A percentile compares a stretch with the other conserved stretches of the same genome.
Conservation (phyloP, 1,140 invertebrate species). For the Drosophila rufa region DNA sequence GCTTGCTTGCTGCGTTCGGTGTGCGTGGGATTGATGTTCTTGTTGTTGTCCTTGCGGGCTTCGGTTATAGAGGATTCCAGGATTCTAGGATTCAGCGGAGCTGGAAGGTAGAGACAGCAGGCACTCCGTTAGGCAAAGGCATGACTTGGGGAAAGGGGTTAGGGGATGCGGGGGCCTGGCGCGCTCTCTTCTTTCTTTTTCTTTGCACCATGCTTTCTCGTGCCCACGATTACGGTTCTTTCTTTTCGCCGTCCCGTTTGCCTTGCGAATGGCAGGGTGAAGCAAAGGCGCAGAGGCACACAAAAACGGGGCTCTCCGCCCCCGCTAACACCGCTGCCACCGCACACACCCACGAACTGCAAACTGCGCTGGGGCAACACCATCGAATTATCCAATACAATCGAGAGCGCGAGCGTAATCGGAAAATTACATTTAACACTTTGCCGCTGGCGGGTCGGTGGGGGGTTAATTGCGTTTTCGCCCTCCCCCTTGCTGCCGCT, state of each 20-base stretch:
- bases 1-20: constrained; percentile 1
- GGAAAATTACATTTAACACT: constrained; percentile 51
- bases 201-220: constrained; percentile 32
- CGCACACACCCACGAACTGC: constrained; percentile 32
- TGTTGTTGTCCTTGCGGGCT: constrained; percentile 27
- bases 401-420: constrained; percentile 49
- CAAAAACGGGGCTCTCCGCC: constrained; percentile 42
- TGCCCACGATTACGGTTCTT: constrained; percentile 75
- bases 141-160: too few relatives aligned
- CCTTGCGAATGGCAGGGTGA: constrained; percentile 48
- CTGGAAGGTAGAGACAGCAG: constrained; percentile 18
- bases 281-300: constrained; percentile 48
- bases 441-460: not conserved
- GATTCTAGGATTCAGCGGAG: constrained; percentile 26
- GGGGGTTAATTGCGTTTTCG: constrained; percentile 49
- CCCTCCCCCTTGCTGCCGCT: constrained; percentile 39
- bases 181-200: constrained; percentile 14
- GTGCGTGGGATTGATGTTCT: constrained; percentile 8
- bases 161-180: constrained; percentile 9
- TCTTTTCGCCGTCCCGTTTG: constrained; percentile 58
- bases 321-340: constrained; percentile 17
- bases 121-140: constrained; percentile 6
- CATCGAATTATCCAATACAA: constrained; percentile 77
- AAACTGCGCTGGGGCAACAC: constrained; percentile 54
- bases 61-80: constrained; percentile 9